phyloP scores from a whole-genome alignment of 92 coral and sea anemone genomes.

The Hydrozoanthus gracilis region DNA sequence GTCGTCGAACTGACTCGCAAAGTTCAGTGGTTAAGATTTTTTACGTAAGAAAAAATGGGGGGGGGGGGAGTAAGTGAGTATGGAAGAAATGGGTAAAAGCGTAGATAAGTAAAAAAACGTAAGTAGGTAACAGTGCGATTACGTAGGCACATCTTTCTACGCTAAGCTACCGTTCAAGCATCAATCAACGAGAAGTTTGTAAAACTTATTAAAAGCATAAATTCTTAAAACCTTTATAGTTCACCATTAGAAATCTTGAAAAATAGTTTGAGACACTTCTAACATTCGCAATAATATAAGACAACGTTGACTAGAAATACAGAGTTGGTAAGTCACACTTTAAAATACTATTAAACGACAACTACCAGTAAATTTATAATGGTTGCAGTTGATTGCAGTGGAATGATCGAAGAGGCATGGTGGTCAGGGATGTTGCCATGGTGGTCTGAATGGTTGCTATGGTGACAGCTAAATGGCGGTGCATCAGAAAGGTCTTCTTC shows the following conservation, averaged over 20 bases:
- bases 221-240: not conserved
- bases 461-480: not conserved
- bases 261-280: not conserved
- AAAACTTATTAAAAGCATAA: not conserved
- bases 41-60: too few species aligned
- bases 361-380: not conserved
- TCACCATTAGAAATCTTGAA: not conserved
- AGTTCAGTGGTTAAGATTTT: too few species aligned
- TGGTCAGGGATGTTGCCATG: slow-evolving; percentile 32
- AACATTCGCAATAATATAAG: too few species aligned
- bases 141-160: not conserved
- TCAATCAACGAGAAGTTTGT: not conserved
- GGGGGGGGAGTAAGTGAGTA: not conserved
- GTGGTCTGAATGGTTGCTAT: slow-evolving; percentile 6
- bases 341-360: too few species aligned
- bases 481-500: not conserved
- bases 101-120: slow-evolving; percentile 7
- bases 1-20: not conserved
- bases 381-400: not conserved
- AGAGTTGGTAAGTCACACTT: too few species aligned
- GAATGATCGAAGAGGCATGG: slow-evolving; percentile 36
- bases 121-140: not conserved
- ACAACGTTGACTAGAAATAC: too few species aligned
- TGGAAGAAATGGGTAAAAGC: not conserved
- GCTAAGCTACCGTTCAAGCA: not conserved